Percentiles rank a stretch among this genome's conserved stretches.
These are phyloP conservation scores for Thysanoteuthis rhombus DNA, from an alignment of 2,888 invertebrate genomes.

Conservation along the genomic window DNA sequence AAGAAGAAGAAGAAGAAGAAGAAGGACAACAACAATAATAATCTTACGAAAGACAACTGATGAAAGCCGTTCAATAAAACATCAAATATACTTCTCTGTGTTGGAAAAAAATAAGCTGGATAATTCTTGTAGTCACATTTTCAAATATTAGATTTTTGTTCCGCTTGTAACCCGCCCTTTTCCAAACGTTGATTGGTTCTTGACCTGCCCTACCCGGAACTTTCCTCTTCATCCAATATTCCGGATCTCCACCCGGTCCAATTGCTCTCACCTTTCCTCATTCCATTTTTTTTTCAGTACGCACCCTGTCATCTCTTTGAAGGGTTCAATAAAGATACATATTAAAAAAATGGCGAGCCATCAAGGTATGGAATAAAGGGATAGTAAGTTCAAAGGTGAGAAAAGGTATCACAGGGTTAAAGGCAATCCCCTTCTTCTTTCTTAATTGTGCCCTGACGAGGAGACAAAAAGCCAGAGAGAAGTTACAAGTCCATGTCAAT, in stretches of 20 bases:
- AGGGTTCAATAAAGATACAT: background rate
- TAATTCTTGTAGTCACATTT: background rate
- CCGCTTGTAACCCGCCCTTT: background rate
- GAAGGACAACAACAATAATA: no score
- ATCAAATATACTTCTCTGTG: no score
- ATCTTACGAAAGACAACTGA: background rate
- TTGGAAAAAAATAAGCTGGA: no score
- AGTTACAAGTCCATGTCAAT: no score
- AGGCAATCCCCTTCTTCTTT: background rate
- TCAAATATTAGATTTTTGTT: background rate
- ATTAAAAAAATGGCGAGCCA: background rate
- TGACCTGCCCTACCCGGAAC: slow-evolving; percentile 12
- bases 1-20: no score
- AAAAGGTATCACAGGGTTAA: background rate
- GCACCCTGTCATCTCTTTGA: background rate
- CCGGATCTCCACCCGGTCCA: background rate
- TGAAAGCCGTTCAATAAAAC: background rate
- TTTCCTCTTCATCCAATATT: background rate
- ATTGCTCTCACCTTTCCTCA: background rate
- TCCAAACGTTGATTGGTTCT: background rate
- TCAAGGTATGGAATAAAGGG: background rate
- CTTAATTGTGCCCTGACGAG: background rate
- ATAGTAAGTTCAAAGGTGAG: background rate
- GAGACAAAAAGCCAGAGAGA: no score
- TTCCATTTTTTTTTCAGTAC: background rate